Percentiles rank a stretch among this genome's conserved stretches.
Conservation (phyloP, 2,888 invertebrate species). For the Cecidostiba fungosa region DNA sequence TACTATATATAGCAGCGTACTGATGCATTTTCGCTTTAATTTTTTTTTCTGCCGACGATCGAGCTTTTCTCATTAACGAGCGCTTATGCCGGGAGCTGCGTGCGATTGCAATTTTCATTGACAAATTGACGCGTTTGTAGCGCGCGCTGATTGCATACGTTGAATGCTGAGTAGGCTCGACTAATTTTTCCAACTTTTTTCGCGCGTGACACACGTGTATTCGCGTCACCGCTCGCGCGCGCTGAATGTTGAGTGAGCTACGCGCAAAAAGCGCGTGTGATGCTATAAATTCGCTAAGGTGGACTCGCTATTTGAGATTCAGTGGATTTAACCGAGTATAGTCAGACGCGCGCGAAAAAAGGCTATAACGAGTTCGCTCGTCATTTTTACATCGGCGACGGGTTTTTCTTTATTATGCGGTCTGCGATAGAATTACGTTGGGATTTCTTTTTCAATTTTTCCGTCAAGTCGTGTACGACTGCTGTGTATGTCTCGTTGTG, state of each 20-base stretch:
- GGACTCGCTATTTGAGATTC: constrained; percentile 35
- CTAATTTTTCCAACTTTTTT: constrained; percentile 41
- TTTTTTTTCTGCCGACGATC: background rate
- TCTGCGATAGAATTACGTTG: background rate
- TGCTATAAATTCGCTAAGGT: constrained; percentile 13
- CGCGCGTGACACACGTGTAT: background rate
- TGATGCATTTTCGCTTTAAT: background rate
- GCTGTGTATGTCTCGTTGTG: background rate
- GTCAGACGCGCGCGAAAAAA: background rate
- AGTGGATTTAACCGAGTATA: background rate
- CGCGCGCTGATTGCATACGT: constrained; percentile 45
- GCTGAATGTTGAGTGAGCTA: constrained; percentile 47
- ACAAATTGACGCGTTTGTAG: constrained; percentile 51
- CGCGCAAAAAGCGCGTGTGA: background rate
- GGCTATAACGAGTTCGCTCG: too few species aligned
- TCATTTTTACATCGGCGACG: background rate
- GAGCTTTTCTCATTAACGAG: constrained; percentile 49
- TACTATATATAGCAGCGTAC: background rate
- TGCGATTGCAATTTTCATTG: constrained; percentile 39
- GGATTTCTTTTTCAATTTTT: background rate
- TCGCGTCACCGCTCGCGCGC: constrained; percentile 19
- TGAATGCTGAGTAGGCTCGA: constrained; percentile 56
- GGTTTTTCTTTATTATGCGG: background rate
- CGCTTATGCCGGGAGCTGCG: constrained; percentile 4
- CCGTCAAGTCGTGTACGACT: background rate